A percentile compares a stretch with the other conserved stretches of the same genome.
Evolutionary conservation across 2,797 vertebrate species (phyloP).

Genomic region (Calcarius lapponicus): DNA sequence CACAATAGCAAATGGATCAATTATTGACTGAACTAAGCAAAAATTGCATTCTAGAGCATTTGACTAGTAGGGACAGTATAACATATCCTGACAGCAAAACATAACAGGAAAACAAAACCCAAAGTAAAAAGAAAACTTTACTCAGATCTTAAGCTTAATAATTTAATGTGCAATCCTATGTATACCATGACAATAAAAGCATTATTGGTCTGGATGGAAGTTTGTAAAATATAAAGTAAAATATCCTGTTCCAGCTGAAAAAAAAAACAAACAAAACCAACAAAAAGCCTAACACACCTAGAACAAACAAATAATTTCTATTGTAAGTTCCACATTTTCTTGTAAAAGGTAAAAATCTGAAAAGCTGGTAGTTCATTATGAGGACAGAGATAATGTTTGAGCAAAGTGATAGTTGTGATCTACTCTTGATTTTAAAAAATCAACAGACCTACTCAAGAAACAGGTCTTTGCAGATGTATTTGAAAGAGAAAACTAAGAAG

Average conservation of each 20-base stretch:
- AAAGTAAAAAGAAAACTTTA: background rate
- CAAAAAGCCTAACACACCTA: background rate
- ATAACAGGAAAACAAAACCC: background rate
- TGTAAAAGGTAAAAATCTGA: background rate
- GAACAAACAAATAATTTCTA: background rate
- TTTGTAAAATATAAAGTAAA: background rate
- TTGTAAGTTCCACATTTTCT: background rate
- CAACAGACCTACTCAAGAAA: background rate
- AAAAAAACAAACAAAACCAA: background rate
- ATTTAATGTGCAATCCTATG: background rate
- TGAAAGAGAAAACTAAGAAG: background rate
- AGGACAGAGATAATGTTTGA: background rate
- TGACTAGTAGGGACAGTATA: background rate
- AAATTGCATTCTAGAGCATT: background rate
- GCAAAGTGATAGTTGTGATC: background rate
- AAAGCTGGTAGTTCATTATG: background rate
- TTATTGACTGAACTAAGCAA: background rate
- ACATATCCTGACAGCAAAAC: background rate
- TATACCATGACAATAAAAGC: background rate
- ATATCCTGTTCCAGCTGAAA: background rate
- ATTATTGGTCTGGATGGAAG: background rate
- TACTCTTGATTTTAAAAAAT: background rate
- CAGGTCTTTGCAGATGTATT: background rate
- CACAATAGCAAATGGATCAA: background rate
- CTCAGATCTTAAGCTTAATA: background rate